Base-by-base conservation (phyloP, 2,113 vertebrate species). In the Calidris pygmaea region DNA sequence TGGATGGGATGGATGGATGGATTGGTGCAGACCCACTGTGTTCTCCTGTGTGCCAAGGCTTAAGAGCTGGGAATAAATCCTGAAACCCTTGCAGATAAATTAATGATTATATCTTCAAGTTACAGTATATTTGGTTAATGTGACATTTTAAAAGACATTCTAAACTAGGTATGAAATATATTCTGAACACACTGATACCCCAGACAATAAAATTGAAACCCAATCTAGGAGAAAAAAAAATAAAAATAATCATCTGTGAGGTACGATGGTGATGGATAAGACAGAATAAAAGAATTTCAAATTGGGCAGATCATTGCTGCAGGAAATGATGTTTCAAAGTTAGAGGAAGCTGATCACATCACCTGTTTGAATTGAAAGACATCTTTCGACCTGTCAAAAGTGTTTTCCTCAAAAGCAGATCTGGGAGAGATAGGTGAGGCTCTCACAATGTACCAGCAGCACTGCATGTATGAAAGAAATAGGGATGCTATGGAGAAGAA, bases 291-390 rank as follows among this genome's bases (percentile, higher is more conserved):
- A 86, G 53, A 83, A 50, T 34, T 4, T 7, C 2, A 2, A 15
- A 6, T 24, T 63, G 24, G 14, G 29, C n/a, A 91, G 50, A 70
- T 60, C 2, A 4, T 43, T 55, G 37, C 8, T 86, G 52, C 32
- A 88, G 37, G 50, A 93, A 93, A 86, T 90, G 41, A 78, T 88
- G 72, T 60, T 90, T 92, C 55, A 88, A 96, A 86, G 39, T 68
- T 72, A 52, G 68, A 93, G 37, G 55, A 96, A 50, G 24, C 1
- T 86, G 63, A 65, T 90, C 59, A 71, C 37, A 65, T 73, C 24
- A 89, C 30, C 53, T 86, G 10, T 60, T 84, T 86, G 47, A 76
- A 70, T 30, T 94, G 72, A 62, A 88, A 88, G 59, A 37, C 15
- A 39, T 17, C 20, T 90, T 84, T 86, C 52, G 80, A 21, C 12